Evolutionary conservation across 2,888 invertebrate genomes (phyloP), one percentile per base, ranked within the genome.

Genomic region (Eupeodes luniger): DNA sequence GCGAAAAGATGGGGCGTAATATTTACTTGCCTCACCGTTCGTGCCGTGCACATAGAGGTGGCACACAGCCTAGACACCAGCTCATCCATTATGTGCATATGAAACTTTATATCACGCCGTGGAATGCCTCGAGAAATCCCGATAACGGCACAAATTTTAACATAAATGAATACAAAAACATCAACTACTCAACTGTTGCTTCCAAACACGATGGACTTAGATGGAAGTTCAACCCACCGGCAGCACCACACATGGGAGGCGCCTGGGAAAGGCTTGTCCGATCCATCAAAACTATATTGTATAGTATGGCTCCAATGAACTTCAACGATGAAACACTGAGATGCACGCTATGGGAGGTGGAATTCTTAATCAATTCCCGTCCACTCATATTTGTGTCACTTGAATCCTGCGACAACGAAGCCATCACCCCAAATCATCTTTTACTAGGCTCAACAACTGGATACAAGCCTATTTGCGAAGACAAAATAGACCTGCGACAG

Each of bases 1-100:
- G 87, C 89, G 51, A 90, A 90, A 19, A 70, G 85, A 49, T 90
- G 89, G 90, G 87, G 89, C 5, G 89, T 89, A 7, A 36, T 89
- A 12, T 90, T 90, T 7, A 90, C 90, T 0, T 90, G 89, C 64
- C 66, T 90, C 1, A 90, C 90, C 9, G 44, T 85, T 12, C 90
- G 85, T 0, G 89, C 87, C 0, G 78, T 90, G 0, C 90, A 90
- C 34, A 78, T 89, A 0, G 89, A 90, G 67, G 12, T 90, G 16
- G 88, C 89, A 10, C 67, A 78, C 14, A 83, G 80, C 62, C 49
- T 90, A 1, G 89, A 89, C 11, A 75, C 89, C 3, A 84, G 89
- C 34, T 88, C 88, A 4, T 90, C 89, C 61, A 57, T 89, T 6
- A 75, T 89, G 76, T 75, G 51, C 4, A 55, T 90, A 4, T 64